These are phyloP conservation scores for Saturnia pavonia DNA, from an alignment of 2,888 invertebrate species.

Conservation along the genomic window DNA sequence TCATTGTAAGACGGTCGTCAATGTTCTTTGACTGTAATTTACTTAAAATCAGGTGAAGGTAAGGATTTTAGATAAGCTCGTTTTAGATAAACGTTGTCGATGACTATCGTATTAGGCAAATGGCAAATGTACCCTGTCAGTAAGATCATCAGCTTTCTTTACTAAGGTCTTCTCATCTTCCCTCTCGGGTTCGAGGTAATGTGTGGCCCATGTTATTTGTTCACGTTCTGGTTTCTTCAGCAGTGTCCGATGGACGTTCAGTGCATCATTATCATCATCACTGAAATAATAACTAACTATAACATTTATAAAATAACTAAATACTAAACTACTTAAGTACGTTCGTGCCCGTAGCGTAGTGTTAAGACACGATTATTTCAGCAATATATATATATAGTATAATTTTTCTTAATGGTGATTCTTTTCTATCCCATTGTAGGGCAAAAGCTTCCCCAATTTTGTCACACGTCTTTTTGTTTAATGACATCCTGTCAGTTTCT, in stretches of 20 bases:
- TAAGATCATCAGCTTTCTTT: slow-evolving; percentile 73
- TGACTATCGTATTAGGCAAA: neutral
- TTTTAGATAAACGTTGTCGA: neutral
- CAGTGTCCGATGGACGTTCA: slow-evolving; percentile 58
- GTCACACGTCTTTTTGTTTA: too few relatives aligned
- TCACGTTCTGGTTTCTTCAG: slow-evolving; percentile 67
- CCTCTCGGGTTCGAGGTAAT: slow-evolving; percentile 68
- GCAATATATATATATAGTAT: too few relatives aligned
- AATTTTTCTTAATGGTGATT: too few relatives aligned
- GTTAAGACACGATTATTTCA: too few relatives aligned
- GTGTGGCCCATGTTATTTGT: slow-evolving; percentile 72
- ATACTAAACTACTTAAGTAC: too few relatives aligned
- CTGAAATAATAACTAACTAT: slow-evolving; percentile 1
- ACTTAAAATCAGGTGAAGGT: neutral
- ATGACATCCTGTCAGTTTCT: too few relatives aligned
- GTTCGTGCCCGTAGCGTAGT: too few relatives aligned
- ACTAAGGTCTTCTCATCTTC: slow-evolving; percentile 75
- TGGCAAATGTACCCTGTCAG: slow-evolving; percentile 56
- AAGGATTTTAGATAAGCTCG: neutral
- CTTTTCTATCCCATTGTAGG: too few relatives aligned
- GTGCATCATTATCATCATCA: slow-evolving; percentile 11
- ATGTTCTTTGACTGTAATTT: neutral
- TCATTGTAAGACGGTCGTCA: neutral
- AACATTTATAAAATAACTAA: neutral
- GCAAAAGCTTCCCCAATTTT: too few relatives aligned